These are phyloP conservation scores for Erebia aethiops DNA, from an alignment of 2,888 invertebrate genomes.

Conservation along the genomic window DNA sequence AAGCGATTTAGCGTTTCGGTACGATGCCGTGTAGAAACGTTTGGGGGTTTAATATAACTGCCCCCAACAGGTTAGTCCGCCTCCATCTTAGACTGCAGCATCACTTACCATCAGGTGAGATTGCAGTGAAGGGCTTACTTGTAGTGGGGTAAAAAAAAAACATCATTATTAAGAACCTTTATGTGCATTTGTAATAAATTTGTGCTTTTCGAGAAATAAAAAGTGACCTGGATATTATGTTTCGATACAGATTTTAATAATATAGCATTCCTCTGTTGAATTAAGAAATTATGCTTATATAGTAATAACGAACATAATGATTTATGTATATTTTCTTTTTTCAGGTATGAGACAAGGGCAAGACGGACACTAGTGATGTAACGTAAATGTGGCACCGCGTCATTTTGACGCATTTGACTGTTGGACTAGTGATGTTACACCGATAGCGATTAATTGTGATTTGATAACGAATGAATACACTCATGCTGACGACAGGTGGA, in stretches of 20 bases:
- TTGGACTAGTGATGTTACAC: conserved; percentile 62
- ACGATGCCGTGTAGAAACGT: no score
- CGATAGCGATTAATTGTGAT: conserved; percentile 43
- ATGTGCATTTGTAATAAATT: no score
- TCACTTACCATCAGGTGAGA: no score
- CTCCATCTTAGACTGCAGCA: no score
- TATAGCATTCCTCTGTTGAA: background rate
- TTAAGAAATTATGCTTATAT: no score
- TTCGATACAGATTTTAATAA: background rate
- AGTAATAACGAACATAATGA: background rate
- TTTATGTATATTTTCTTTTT: conserved; percentile 45
- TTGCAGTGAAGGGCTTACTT: no score
- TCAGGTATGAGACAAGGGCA: conserved; percentile 56
- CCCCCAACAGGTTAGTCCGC: no score
- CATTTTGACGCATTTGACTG: conserved; percentile 57
- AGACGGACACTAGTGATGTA: conserved; percentile 62
- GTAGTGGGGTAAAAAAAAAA: no score
- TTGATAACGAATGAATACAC: conserved; percentile 73
- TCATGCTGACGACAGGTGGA: conserved; percentile 77
- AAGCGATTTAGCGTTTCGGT: no score
- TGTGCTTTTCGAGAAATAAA: background rate
- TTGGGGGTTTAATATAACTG: no score
- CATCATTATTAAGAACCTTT: background rate
- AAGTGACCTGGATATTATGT: no score
- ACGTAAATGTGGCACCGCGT: conserved; percentile 59